Base-by-base conservation (phyloP, 1,140 invertebrate genomes). In the Cyrtorhinus lividipennis region DNA sequence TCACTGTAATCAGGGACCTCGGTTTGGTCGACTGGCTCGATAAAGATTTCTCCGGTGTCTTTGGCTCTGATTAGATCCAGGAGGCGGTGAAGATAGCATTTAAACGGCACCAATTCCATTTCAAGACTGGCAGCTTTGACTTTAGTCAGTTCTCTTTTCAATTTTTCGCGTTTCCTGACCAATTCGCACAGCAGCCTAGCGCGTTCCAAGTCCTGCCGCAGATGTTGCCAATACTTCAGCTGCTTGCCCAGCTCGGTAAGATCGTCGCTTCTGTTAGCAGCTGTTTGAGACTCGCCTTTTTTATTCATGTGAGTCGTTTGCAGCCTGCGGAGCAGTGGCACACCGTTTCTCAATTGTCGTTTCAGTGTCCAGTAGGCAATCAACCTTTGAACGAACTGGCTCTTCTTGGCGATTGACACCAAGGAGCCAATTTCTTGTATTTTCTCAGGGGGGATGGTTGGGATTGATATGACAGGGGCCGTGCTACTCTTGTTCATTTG, bases 331-430 rank as follows among this genome's bases (percentile, higher is more conserved):
- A 99, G 72, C 25, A 99, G 76, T 0, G 95, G 95, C 10, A 98
- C 95, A 1, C 96, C 96, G 76, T 97, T 97, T 56, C 95, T 74
- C 62, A 89, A 89, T 71, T 95, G 92, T n/a, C 95, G 73, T 73
- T 98, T 98, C 1, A 98, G 75, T 1, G 91, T 95, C 95, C 95
- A 98, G 71, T 91, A 92, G 0, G 89, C 87, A 56, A 93, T 87
- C 2, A 97, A 74, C 15, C 90, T 76, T 70, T 93, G 88, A 65
- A 98, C 85, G 70, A 98, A 87, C 66, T 90, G 84, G 56, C 86
- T 87, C 64, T 90, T 90, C 69, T 87, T 86, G 15, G 83, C 78
- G 67, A 89, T 76, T 30, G 74, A 76, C 5, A 89, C 80, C 66
- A 83, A 72, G 18, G 79, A 77, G 1, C 88, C 85, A 66, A 96